Percentiles rank a stretch among this genome's conserved stretches.
These are phyloP conservation scores for Antennarius striatus DNA, from an alignment of 2,113 vertebrate genomes.

Conservation along the genomic window DNA sequence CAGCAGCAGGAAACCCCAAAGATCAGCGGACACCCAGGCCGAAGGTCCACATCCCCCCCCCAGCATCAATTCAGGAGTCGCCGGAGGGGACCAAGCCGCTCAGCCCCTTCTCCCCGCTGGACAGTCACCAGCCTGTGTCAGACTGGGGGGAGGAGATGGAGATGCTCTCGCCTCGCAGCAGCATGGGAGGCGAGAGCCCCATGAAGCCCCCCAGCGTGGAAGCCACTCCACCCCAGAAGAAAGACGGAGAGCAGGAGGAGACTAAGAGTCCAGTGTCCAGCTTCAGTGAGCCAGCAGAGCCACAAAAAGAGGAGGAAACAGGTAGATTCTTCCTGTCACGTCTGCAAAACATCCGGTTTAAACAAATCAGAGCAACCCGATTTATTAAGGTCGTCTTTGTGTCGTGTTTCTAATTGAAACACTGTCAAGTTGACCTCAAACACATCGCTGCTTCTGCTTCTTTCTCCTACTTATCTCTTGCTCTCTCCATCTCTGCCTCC, in stretches of 20 bases:
- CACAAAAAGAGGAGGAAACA: constrained; percentile 26
- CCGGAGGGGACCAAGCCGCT: constrained; percentile 71
- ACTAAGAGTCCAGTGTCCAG: not conserved
- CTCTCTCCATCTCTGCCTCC: constrained; percentile 1
- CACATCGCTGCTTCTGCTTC: not conserved
- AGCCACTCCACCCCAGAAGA: constrained; percentile 64
- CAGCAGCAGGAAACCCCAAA: constrained; percentile 66
- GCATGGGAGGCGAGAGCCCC: constrained; percentile 74
- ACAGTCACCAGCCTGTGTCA: constrained; percentile 79
- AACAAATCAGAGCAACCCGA: too few species aligned
- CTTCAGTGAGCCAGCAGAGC: constrained; percentile 16
- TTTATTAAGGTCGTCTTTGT: too few species aligned
- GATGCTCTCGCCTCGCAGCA: constrained; percentile 80
- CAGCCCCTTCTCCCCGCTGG: constrained; percentile 81
- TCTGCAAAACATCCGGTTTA: too few species aligned
- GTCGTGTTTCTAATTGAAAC: not conserved
- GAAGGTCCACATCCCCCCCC: constrained; percentile 72
- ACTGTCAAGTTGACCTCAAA: not conserved
- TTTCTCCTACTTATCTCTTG: not conserved
- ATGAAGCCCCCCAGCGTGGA: constrained; percentile 51
- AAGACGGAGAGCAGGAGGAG: constrained; percentile 15
- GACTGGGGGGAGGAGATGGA: constrained; percentile 97
- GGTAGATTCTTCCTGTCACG: constrained; percentile 24
- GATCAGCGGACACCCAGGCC: constrained; percentile 69
- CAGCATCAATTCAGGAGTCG: constrained; percentile 38